phyloP scores from a whole-genome alignment of 2,888 invertebrate species.

The Apodemia zela region DNA sequence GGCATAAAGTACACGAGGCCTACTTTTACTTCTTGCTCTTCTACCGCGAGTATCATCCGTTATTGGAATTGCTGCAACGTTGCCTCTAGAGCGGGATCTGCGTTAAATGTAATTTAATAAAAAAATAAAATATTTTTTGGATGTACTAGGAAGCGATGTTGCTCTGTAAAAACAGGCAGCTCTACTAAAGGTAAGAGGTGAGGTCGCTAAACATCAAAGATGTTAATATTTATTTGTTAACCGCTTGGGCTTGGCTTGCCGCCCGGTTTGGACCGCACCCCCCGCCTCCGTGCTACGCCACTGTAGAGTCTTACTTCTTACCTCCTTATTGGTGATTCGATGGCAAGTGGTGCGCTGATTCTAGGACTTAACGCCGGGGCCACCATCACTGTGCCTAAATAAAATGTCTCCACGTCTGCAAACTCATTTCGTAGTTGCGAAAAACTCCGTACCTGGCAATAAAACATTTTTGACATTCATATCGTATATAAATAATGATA shows the following conservation, averaged over 20 bases:
- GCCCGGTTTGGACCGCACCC: too few species aligned
- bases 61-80: slow-evolving; percentile 57
- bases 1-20: slow-evolving; percentile 91
- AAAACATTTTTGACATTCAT: background rate
- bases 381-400: slow-evolving; percentile 81
- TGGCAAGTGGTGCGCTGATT: slow-evolving; percentile 62
- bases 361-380: slow-evolving; percentile 66
- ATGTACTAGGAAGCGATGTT: too few species aligned
- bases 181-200: background rate
- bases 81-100: slow-evolving; percentile 66
- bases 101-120: slow-evolving; percentile 10
- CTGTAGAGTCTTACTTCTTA: slow-evolving; percentile 27
- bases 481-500: too few species aligned
- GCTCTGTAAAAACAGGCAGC: too few species aligned
- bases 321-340: slow-evolving; percentile 72
- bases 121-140: too few species aligned
- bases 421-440: slow-evolving; percentile 96
- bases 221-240: too few species aligned
- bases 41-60: slow-evolving; percentile 63
- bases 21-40: slow-evolving; percentile 90
- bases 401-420: slow-evolving; percentile 94
- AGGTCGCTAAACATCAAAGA: too few species aligned
- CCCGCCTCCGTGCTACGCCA: too few species aligned
- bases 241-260: too few species aligned
- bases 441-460: slow-evolving; percentile 90